Percentiles rank a stretch among this genome's conserved stretches.
phyloP scores from a whole-genome alignment of 2,888 invertebrate genomes.

The Agrotis exclamationis region DNA sequence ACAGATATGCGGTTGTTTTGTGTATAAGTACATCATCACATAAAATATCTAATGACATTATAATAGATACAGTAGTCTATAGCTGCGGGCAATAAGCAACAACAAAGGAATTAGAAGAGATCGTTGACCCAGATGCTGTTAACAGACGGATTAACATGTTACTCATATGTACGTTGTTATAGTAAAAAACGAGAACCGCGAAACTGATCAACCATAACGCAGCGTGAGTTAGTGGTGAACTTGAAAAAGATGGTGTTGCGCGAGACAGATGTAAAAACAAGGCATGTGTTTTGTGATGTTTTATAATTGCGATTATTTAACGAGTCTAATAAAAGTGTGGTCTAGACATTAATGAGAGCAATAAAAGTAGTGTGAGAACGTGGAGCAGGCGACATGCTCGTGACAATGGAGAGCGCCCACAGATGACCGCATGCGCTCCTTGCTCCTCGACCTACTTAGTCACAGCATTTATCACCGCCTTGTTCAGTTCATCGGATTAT shows the following conservation, averaged over 20 bases:
- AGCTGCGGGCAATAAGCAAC: slow-evolving; percentile 57
- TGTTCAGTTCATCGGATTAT: slow-evolving; percentile 53
- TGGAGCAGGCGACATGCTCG: slow-evolving; percentile 48
- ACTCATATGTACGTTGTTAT: slow-evolving; percentile 17
- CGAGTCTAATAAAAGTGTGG: slow-evolving; percentile 59
- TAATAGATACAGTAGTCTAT: slow-evolving; percentile 56
- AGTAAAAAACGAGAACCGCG: slow-evolving; percentile 35
- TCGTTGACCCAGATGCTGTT: slow-evolving; percentile 63
- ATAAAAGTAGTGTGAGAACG: slow-evolving; percentile 70
- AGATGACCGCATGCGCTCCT: slow-evolving; percentile 55
- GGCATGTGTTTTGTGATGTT: slow-evolving; percentile 22
- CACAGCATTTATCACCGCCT: slow-evolving; percentile 72
- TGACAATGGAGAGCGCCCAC: slow-evolving; percentile 70
- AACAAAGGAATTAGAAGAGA: slow-evolving; percentile 60
- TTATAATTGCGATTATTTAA: slow-evolving; percentile 60
- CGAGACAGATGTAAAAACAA: slow-evolving; percentile 21
- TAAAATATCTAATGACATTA: slow-evolving; percentile 59
- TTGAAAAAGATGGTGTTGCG: slow-evolving; percentile 27
- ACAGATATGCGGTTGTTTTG: slow-evolving; percentile 23
- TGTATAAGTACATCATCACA: slow-evolving; percentile 41
- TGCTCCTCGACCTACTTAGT: slow-evolving; percentile 74
- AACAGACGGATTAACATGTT: slow-evolving; percentile 46
- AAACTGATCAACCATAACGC: slow-evolving; percentile 41
- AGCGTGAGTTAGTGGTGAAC: slow-evolving; percentile 28
- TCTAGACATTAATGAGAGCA: slow-evolving; percentile 64